phyloP scores from a whole-genome alignment of 2,113 vertebrate species.

The Ornithorhynchus anatinus region DNA sequence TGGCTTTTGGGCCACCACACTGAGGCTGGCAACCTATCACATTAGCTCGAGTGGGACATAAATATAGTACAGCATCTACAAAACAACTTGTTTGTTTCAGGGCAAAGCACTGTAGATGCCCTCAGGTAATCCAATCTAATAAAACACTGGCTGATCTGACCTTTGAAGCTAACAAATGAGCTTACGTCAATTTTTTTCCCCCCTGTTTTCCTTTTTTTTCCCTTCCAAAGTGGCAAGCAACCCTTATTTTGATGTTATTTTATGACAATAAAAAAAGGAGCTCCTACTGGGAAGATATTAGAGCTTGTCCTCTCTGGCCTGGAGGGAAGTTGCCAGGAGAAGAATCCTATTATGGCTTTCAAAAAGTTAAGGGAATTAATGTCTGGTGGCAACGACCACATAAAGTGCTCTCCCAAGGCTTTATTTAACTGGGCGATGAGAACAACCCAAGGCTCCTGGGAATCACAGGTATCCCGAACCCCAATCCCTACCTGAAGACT shows the following conservation, averaged over 20 bases:
- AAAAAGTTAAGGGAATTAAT: neutral
- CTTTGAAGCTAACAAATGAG: constrained; percentile 53
- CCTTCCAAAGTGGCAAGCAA: constrained; percentile 9
- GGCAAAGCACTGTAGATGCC: constrained; percentile 15
- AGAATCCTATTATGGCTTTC: neutral
- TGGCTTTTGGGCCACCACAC: neutral
- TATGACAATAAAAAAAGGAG: neutral
- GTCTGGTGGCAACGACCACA: neutral
- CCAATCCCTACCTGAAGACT: neutral
- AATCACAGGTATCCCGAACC: neutral
- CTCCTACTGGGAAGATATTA: neutral
- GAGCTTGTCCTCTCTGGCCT: neutral
- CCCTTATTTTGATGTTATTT: constrained; percentile 15
- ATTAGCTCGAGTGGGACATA: constrained; percentile 31
- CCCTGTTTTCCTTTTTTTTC: constrained; percentile 31
- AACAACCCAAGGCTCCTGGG: neutral
- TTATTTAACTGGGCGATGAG: no score
- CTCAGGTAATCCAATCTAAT: constrained; percentile 33
- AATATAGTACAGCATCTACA: constrained; percentile 25
- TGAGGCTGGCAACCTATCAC: neutral
- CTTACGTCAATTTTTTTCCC: neutral
- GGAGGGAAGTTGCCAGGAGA: neutral
- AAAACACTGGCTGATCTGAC: constrained; percentile 30
- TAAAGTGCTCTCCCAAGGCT: no score
- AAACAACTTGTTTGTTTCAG: constrained; percentile 40